A percentile compares a stretch with the other conserved stretches of the same genome.
Conservation (phyloP, 2,888 invertebrate genomes). For the Apotomis turbidana region DNA sequence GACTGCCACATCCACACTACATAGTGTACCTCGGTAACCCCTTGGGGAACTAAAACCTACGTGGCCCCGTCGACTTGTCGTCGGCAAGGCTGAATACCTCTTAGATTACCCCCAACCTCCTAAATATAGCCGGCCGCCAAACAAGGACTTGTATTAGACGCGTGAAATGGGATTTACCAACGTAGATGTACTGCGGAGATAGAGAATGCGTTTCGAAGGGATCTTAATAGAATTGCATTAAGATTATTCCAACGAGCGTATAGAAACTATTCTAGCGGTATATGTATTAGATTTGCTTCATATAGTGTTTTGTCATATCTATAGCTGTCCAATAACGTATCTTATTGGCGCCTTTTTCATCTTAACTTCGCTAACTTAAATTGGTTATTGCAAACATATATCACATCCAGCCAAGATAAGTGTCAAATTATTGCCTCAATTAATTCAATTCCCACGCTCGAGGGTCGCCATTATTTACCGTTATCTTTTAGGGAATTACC, state of each 20-base stretch:
- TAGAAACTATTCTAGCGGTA: conserved; percentile 51
- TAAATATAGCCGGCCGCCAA: conserved; percentile 74
- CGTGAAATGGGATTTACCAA: conserved; percentile 66
- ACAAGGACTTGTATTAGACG: conserved; percentile 74
- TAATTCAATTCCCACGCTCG: conserved; percentile 42
- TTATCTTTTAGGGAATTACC: conserved; percentile 42
- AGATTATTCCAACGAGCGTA: conserved; percentile 59
- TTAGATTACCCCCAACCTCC: conserved; percentile 76
- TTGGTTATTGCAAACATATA: conserved; percentile 18
- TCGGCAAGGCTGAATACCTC: conserved; percentile 75
- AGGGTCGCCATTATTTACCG: conserved; percentile 39
- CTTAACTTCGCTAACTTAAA: conserved; percentile 11
- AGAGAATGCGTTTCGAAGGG: conserved; percentile 53
- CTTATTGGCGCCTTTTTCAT: background rate
- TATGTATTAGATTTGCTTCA: conserved; percentile 42
- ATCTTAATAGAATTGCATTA: conserved; percentile 59
- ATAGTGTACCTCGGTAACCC: conserved; percentile 54
- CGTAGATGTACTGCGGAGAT: conserved; percentile 49
- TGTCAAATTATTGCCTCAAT: conserved; percentile 37
- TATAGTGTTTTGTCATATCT: conserved; percentile 27
- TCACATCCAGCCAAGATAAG: conserved; percentile 22
- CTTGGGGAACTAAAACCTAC: conserved; percentile 74
- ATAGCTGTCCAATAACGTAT: background rate
- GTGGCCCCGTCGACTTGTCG: conserved; percentile 68
- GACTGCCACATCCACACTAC: conserved; percentile 27